Evolutionary conservation across 2,113 vertebrate genomes (phyloP).

Genomic region (Leptocoma aspasia): DNA sequence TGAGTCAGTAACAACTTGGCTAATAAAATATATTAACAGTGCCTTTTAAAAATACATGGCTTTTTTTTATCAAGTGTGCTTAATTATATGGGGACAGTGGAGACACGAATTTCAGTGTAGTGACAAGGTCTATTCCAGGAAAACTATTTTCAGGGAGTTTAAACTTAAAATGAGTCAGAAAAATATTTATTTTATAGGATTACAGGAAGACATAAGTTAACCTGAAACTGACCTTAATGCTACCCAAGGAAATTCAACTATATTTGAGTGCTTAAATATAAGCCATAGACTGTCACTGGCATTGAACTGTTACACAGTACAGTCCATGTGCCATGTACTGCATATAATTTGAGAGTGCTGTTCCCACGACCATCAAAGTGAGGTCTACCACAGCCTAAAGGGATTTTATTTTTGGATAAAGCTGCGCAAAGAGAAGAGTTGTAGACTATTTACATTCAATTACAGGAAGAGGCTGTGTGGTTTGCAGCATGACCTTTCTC

Average conservation of each 20-base stretch:
- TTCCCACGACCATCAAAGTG: conserved; percentile 44
- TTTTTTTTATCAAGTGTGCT: background rate
- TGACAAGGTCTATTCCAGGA: background rate
- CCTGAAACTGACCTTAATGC: conserved; percentile 4
- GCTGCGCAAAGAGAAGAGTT: conserved; percentile 31
- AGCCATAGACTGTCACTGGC: background rate
- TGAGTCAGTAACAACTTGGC: background rate
- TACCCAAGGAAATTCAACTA: background rate
- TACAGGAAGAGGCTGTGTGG: conserved; percentile 2
- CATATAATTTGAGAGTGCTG: conserved; percentile 32
- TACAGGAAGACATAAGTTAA: background rate
- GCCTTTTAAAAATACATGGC: background rate
- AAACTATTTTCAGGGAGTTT: background rate
- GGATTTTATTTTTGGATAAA: conserved; percentile 63
- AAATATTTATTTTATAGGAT: conserved; percentile 22
- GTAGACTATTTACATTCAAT: conserved; percentile 34
- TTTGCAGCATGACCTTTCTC: background rate
- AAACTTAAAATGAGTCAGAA: background rate
- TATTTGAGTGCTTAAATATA: conserved; percentile 33
- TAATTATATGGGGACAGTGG: background rate
- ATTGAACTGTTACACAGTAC: background rate
- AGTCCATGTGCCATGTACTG: background rate
- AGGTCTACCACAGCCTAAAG: conserved; percentile 44
- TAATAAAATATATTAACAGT: background rate
- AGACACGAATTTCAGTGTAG: background rate